phyloP scores from a whole-genome alignment of 2,797 vertebrate genomes.

The Holocentrus rufus region DNA sequence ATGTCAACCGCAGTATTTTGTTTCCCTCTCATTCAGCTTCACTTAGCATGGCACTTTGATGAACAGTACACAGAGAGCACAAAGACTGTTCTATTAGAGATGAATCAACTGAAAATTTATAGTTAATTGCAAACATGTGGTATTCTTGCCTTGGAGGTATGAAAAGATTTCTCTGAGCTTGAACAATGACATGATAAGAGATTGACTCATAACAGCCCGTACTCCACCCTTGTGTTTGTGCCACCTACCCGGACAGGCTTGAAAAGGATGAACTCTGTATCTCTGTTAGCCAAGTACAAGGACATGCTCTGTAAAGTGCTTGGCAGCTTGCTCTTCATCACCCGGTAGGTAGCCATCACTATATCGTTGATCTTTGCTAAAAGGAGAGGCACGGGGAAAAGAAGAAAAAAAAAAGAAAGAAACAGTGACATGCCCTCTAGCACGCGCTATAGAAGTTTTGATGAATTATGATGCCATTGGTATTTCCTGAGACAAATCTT shows the following conservation, averaged over 20 bases:
- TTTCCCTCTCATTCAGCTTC: slow-evolving; percentile 64
- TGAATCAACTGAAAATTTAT: slow-evolving; percentile 55
- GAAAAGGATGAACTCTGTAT: slow-evolving; percentile 98
- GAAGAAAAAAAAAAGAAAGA: slow-evolving; percentile 61
- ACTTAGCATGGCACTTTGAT: slow-evolving; percentile 67
- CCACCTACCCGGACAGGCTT: slow-evolving; percentile 96
- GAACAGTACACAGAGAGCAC: slow-evolving; percentile 63
- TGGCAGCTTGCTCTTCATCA: slow-evolving; percentile 94
- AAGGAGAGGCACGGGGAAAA: slow-evolving; percentile 60
- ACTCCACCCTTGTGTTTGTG: slow-evolving; percentile 35
- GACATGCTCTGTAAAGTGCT: slow-evolving; percentile 94
- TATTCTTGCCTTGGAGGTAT: slow-evolving; percentile 7
- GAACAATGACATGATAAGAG: slow-evolving; percentile 47
- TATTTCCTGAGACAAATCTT: slow-evolving; percentile 68
- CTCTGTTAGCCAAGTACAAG: slow-evolving; percentile 95
- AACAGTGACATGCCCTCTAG: slow-evolving; percentile 65
- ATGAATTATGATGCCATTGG: slow-evolving; percentile 62
- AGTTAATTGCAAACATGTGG: slow-evolving; percentile 11
- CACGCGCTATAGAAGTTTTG: slow-evolving; percentile 52
- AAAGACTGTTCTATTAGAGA: slow-evolving; percentile 68
- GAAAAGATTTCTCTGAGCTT: slow-evolving; percentile 34
- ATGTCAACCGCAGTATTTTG: slow-evolving; percentile 74
- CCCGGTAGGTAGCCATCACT: slow-evolving; percentile 90
- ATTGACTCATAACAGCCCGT: slow-evolving; percentile 32
- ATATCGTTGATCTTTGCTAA: slow-evolving; percentile 95